A percentile compares a stretch with the other conserved stretches of the same genome.
phyloP scores from a whole-genome alignment of 53 echinoderm and acorn worm genomes.

The Astropecten irregularis region DNA sequence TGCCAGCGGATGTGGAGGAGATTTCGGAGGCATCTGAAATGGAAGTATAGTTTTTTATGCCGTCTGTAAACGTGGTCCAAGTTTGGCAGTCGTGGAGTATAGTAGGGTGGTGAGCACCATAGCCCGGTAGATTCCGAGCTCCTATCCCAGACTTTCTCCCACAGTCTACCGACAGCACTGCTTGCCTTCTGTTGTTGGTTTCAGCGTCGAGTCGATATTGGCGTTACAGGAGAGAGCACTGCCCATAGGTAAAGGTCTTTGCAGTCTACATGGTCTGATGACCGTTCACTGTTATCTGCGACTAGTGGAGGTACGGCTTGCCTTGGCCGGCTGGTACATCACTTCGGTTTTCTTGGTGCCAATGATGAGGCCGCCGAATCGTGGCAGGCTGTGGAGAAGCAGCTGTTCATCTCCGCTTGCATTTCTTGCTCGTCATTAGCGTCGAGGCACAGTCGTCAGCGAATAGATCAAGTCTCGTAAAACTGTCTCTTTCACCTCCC shows the following conservation, averaged over 20 bases:
- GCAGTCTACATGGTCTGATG: not conserved
- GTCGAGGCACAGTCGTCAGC: constrained; percentile 4
- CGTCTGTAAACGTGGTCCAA: not conserved
- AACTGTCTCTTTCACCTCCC: not conserved
- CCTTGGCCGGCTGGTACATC: constrained; percentile 17
- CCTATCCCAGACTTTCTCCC: constrained; percentile 17
- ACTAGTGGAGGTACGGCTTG: not conserved
- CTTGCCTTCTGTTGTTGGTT: constrained; percentile 28
- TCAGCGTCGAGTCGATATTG: constrained; percentile 23
- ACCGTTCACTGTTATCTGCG: not conserved
- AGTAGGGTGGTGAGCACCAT: not conserved
- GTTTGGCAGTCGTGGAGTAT: not conserved
- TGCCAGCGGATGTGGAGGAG: not conserved
- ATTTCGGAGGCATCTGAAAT: not conserved
- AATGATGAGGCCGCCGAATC: constrained; percentile 25
- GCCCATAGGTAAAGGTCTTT: constrained; percentile 36
- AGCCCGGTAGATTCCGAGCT: not conserved
- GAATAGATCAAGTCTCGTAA: constrained; percentile 22
- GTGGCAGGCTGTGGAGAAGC: not conserved
- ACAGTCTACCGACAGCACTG: constrained; percentile 18
- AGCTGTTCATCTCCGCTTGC: not conserved
- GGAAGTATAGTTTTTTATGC: not conserved
- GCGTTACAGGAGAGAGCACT: constrained; percentile 7
- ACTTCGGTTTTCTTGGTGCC: too few relatives aligned
- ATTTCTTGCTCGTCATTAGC: too few relatives aligned